phyloP scores from a whole-genome alignment of 1,140 invertebrate genomes.

The Metaphire vulgaris region DNA sequence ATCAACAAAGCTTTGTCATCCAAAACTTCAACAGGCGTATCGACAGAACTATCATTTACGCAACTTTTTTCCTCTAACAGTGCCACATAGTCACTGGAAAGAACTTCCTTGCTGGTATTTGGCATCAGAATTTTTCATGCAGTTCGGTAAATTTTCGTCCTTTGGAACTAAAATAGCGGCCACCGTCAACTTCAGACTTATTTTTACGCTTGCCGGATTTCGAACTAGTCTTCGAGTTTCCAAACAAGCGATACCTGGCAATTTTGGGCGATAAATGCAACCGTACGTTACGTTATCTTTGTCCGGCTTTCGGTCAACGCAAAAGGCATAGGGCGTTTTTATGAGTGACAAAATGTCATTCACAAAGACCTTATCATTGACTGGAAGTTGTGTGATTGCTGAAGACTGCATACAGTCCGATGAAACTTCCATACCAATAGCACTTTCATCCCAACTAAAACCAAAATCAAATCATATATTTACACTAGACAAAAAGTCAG shows the following conservation, averaged over 20 bases:
- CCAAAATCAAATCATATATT: too few species aligned
- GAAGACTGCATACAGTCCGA: too few species aligned
- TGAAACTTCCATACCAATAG: too few species aligned
- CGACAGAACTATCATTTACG: too few species aligned
- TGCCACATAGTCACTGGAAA: too few species aligned
- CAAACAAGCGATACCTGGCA: slow-evolving; percentile 36
- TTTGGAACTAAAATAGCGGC: slow-evolving; percentile 15
- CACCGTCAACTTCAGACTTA: slow-evolving; percentile 4
- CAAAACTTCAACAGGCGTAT: slow-evolving; percentile 21
- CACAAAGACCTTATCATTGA: slow-evolving; percentile 38
- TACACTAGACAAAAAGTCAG: too few species aligned
- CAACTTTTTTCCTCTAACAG: too few species aligned
- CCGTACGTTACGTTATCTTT: slow-evolving; percentile 44
- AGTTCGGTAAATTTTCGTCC: neutral
- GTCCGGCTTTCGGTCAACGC: slow-evolving; percentile 44
- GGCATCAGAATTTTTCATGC: too few species aligned
- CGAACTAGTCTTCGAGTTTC: slow-evolving; percentile 4
- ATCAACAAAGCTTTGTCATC: slow-evolving; percentile 24
- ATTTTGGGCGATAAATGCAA: slow-evolving; percentile 45
- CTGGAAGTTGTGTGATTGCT: neutral
- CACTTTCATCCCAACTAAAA: too few species aligned
- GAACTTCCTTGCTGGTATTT: too few species aligned
- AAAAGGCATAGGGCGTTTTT: slow-evolving; percentile 44
- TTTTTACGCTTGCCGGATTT: neutral
- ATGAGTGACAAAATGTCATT: slow-evolving; percentile 40